Evolutionary conservation across 2,888 invertebrate genomes (phyloP).

Genomic region (Dicranocentrus wangi): DNA sequence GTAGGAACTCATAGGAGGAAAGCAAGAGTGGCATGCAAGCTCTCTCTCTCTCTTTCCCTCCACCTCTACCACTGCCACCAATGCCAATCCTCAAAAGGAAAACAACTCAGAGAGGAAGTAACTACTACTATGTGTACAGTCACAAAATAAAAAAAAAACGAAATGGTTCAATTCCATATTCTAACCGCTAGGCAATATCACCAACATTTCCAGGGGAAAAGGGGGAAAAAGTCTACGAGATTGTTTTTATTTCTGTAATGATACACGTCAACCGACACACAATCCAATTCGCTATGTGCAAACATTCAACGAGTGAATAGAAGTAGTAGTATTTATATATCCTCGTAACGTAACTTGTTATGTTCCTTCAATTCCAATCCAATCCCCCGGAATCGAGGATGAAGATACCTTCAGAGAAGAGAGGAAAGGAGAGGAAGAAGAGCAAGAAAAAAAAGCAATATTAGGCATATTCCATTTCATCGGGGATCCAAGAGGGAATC

Average conservation of each 20-base stretch:
- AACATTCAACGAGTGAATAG: constrained; percentile 15
- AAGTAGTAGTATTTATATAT: no score
- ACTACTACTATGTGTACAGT: constrained; percentile 4
- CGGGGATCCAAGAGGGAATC: background rate
- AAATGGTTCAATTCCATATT: constrained; percentile 39
- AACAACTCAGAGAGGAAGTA: constrained; percentile 4
- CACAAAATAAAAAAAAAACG: constrained; percentile 23
- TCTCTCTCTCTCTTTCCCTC: no score
- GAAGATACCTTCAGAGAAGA: background rate
- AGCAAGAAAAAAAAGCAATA: background rate
- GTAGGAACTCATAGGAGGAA: background rate
- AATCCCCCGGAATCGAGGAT: no score
- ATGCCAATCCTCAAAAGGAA: background rate
- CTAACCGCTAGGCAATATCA: constrained; percentile 22
- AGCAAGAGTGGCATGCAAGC: background rate
- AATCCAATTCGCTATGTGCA: constrained; percentile 41
- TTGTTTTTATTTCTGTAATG: constrained; percentile 52
- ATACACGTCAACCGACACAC: constrained; percentile 48
- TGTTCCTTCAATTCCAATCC: constrained; percentile 24
- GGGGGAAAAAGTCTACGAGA: constrained; percentile 30
- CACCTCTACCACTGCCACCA: background rate
- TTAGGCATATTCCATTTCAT: no score
- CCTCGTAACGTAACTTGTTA: constrained; percentile 33
- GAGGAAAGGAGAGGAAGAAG: background rate
- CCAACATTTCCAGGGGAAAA: constrained; percentile 22